Conservation (phyloP, 2,113 vertebrate species). For the Phalacrocorax brasilianus region DNA sequence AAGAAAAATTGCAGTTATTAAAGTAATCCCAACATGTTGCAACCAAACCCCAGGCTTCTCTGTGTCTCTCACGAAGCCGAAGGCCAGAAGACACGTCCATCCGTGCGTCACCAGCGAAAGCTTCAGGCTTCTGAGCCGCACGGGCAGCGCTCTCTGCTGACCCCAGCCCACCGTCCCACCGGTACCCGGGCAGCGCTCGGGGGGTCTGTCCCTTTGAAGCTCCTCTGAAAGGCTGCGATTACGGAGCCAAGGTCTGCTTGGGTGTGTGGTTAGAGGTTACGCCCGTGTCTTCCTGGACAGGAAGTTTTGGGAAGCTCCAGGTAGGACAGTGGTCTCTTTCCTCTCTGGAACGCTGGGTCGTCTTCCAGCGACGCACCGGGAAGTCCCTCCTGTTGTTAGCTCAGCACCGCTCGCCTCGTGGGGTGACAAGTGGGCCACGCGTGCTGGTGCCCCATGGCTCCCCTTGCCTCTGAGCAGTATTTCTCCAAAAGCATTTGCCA, state of each 20-base stretch:
- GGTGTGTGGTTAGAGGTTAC: neutral
- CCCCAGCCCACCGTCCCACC: neutral
- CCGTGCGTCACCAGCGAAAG: neutral
- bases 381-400: neutral
- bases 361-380: neutral
- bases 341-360: neutral
- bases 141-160: neutral
- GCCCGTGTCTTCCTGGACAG: accelerated
- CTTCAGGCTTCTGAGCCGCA: neutral
- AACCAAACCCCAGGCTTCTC: neutral
- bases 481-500: neutral
- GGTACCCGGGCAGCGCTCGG: accelerated
- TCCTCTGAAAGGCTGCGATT: neutral
- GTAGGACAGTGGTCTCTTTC: accelerated
- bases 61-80: neutral
- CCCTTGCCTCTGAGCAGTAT: neutral
- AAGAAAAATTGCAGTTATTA: slow-evolving; percentile 3
- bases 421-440: neutral
- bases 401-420: accelerated
- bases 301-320: neutral
- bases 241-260: neutral
- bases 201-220: neutral
- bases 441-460: accelerated
- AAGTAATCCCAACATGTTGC: neutral
- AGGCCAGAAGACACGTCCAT: neutral